Base-by-base conservation (phyloP, 2,797 vertebrate genomes). In the Gymnodraco acuticeps region DNA sequence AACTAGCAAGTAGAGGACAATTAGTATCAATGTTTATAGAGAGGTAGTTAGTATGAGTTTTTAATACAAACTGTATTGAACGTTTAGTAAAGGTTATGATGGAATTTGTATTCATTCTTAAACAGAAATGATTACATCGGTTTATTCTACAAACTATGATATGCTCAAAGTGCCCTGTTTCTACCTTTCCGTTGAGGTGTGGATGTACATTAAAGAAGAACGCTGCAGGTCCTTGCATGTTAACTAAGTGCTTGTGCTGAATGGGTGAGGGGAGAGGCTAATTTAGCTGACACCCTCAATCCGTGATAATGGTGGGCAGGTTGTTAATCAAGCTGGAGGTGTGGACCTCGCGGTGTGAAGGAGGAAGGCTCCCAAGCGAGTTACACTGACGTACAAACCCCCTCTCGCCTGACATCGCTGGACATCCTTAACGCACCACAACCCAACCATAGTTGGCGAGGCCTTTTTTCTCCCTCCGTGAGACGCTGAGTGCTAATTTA, bases 261-360 rank as follows among this genome's bases (percentile, higher is more conserved):
- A 91, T 72, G 88, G 90, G 82, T 87, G 87, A 90, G 68, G 81
- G 90, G 90, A 88, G 89, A 90, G 91, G 90, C 92, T 94, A 93
- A 94, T 93, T 93, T 65, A 90, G 85, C 88, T 93, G 93, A 94
- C 92, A 93, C 81, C 85, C 85, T 87, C 85, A 81, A 83, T 92
- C 83, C 81, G 68, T 71, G 84, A 77, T 92, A 91, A 90, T 73
- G 78, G 85, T 61, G 80, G 88, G 91, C 92, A 92, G 92, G 87
- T 85, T 91, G 93, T 92, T 94, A 94, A 95, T 93, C 90, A 92
- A 82, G 84, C 82, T 84, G 88, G 93, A 92, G 89, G 87, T 87
- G 79, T 75, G 73, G 81, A 92, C 74, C 38, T 54, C 20, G 55
- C 73, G 45, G 71, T 84, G 77, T 68, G 62, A 80, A 83, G 83